Base-by-base conservation (phyloP, 2,888 invertebrate species). In the Pollenia angustigena region DNA sequence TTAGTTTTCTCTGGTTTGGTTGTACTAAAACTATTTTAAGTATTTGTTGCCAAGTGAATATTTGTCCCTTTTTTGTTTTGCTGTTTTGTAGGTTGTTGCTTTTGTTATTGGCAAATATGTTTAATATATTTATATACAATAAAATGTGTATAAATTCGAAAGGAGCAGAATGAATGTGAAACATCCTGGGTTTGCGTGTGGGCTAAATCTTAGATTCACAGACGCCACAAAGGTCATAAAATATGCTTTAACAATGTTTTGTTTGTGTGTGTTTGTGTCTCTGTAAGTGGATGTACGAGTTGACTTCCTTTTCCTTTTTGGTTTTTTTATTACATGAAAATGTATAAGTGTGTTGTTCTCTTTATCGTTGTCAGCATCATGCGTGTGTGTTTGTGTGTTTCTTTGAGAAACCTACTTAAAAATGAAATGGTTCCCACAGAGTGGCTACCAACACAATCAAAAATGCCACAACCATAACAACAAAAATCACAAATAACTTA, bases 201-300 rank as follows among this genome's bases (percentile, higher is more conserved):
- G 87, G 87, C 84, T 81, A 78, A 60, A 78, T 84, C 64, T 78
- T 81, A 84, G 87, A 87, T 87, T 76, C 81, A 54, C 76, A 87
- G 87, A 87, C 87, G 87, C 87, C 87, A 84, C 84, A 87, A 74
- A 83, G 87, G 78, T 81, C 83, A 87, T 87, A 87, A 87, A 87
- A 87, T 84, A 87, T 84, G 80, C 71, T 84, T 54, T 56, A 86
- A 56, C 23, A 74, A 82, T 64, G 32, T 79, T 50, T 32, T 79
- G 23, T 69, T 18, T 56, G 44, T 64, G 42, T 42, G 40, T n/a
- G 10, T 40, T 40, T 68, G 1, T 44, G 42, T 69, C 32, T 32
- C 6, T 32, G 32, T 32, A 32, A 32, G 32, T 32, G 32, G 4
- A 32, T 32, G 42, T 69, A 40, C 54, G 11, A 40, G 12, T 50